These are phyloP conservation scores for Atta texana DNA, from an alignment of 1,140 invertebrate genomes.

Conservation along the genomic window DNA sequence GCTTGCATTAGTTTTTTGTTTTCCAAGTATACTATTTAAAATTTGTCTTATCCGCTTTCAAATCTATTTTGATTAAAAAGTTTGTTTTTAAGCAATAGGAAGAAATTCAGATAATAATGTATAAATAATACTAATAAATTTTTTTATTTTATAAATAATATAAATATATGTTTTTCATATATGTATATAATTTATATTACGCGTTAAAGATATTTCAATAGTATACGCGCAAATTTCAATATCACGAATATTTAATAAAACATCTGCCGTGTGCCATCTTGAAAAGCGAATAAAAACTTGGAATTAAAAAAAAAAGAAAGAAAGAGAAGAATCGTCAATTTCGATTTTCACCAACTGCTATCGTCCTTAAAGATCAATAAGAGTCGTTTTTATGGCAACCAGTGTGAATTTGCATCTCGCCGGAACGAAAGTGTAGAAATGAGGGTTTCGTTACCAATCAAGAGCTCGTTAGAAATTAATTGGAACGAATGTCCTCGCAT, in stretches of 20 bases:
- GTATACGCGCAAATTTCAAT: neutral
- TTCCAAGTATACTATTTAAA: neutral
- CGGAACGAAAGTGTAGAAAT: constrained; percentile 21
- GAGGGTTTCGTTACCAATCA: constrained; percentile 53
- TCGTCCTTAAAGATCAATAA: constrained; percentile 56
- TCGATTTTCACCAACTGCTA: constrained; percentile 4
- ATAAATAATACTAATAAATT: neutral
- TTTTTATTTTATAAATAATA: neutral
- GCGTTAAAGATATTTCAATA: neutral
- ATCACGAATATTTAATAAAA: constrained; percentile 43
- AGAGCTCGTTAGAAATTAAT: constrained; percentile 73
- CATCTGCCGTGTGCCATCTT: neutral
- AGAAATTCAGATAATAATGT: neutral
- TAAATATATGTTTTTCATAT: neutral
- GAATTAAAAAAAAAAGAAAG: constrained; percentile 9
- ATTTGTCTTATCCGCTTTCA: neutral
- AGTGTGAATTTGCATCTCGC: constrained; percentile 43
- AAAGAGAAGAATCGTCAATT: constrained; percentile 1
- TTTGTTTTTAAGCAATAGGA: neutral
- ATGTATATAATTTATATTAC: neutral
- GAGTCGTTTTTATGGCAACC: constrained; percentile 13
- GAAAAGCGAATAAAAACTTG: neutral
- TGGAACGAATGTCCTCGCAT: constrained; percentile 62
- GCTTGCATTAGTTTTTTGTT: neutral
- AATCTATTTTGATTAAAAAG: neutral